Evolutionary conservation across 1,140 invertebrate genomes (phyloP), one percentile per base, ranked within the genome.

Genomic region (Pissodes strobi): DNA sequence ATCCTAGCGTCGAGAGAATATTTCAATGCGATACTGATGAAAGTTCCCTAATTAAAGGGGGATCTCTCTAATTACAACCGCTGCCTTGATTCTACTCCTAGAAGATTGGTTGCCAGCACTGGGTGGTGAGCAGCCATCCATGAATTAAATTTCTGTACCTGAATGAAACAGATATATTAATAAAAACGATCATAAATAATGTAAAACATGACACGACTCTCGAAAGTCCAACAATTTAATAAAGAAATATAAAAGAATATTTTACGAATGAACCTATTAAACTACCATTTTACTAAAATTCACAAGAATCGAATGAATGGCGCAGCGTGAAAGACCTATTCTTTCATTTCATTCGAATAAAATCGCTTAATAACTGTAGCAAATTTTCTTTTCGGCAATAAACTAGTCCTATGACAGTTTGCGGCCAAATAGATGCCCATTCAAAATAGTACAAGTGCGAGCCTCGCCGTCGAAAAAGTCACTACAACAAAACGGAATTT

Each of bases 351-450:
- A 34, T 52, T 45, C 25, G 3, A 12, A 21, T 13, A 6, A 55
- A 63, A 56, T 63, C 19, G 9, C 30, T 51, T 55, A 23, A 45
- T 55, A 34, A 63, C 61, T 64, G 52, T 41, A 55, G 57, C 30
- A 51, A 66, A 52, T 59, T 67, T 38, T 53, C 46, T 22, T 55
- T 30, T 59, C 39, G 39, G 2, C 51, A 19, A 58, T 51, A 63
- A 63, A 63, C 34, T 53, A 64, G 19, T 48, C 23, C 38, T 38
- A 37, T 66, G 69, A 68, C 69, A 68, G 57, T 68, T 68, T 70
- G 69, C 69, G 69, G 69, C 65, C 65, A 68, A 70, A 70, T 68
- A 65, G 43, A n/a, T 46, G 19, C 46, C 30, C 60, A 63, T 67
- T 66, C 15, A 66, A 9, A 23, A 52, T 21, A 19, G 27, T 64